These are phyloP conservation scores for Glaucopsyche alexis DNA, from an alignment of 2,888 invertebrate genomes.

Conservation along the genomic window DNA sequence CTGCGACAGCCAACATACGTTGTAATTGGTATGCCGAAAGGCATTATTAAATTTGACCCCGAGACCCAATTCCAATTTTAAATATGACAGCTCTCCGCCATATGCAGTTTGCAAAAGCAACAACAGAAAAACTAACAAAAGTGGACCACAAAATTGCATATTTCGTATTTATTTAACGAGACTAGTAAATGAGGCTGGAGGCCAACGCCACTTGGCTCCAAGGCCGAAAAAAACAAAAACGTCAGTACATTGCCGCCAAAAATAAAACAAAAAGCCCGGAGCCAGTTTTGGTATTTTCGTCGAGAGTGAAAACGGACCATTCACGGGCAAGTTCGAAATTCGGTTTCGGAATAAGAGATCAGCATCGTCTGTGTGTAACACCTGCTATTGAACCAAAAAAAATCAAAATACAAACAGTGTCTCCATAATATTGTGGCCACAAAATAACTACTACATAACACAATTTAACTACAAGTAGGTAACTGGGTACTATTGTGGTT, in stretches of 20 bases:
- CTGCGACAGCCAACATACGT: constrained; percentile 7
- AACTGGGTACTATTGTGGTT: too few relatives aligned
- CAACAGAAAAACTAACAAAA: constrained; percentile 31
- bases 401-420: too few relatives aligned
- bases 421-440: too few relatives aligned
- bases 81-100: constrained; percentile 24
- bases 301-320: constrained; percentile 41
- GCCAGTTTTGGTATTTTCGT: constrained; percentile 52
- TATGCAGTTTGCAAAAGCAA: constrained; percentile 15
- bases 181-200: constrained; percentile 45
- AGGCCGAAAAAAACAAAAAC: constrained; percentile 54
- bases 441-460: too few relatives aligned
- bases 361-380: neutral
- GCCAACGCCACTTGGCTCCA: constrained; percentile 58
- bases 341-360: constrained; percentile 12
- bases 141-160: constrained; percentile 33
- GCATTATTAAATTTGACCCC: constrained; percentile 26
- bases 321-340: constrained; percentile 28
- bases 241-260: constrained; percentile 42
- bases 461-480: too few relatives aligned
- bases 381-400: neutral
- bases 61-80: constrained; percentile 30
- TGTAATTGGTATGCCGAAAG: constrained; percentile 24
- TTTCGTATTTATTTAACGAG: constrained; percentile 31
- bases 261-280: constrained; percentile 45